Evolutionary conservation across 2,113 vertebrate species (phyloP).

Genomic region (Urocynchramus pylzowi): DNA sequence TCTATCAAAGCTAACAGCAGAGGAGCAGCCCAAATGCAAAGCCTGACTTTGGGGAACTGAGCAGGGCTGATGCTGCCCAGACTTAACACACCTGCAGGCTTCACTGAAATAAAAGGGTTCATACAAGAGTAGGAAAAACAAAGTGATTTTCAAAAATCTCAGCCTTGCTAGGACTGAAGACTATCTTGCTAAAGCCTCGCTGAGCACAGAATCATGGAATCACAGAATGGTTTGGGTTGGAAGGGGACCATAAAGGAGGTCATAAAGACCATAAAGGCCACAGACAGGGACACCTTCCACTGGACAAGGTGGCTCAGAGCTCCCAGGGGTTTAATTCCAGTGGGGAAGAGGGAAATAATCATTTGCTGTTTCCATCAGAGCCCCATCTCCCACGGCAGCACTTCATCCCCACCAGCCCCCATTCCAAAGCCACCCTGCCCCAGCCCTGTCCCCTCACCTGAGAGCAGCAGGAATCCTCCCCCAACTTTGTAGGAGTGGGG

Average conservation of each 20-base stretch:
- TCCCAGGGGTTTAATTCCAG: neutral
- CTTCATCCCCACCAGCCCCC: neutral
- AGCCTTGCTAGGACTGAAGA: neutral
- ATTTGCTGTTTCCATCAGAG: neutral
- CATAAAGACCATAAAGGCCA: neutral
- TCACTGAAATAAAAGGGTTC: neutral
- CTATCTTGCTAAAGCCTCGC: neutral
- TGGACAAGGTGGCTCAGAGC: neutral
- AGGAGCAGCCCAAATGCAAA: neutral
- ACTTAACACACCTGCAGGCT: neutral
- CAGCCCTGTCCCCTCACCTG: conserved; percentile 63
- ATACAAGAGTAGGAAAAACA: neutral
- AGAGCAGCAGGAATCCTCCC: conserved; percentile 79
- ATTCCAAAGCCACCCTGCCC: neutral
- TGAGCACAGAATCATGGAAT: neutral
- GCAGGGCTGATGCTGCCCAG: neutral
- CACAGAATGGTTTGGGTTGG: neutral
- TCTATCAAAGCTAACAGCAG: neutral
- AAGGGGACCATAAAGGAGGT: neutral
- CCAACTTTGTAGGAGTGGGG: conserved; percentile 77
- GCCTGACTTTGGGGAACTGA: neutral
- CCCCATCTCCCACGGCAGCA: fast-evolving
- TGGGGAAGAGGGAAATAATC: neutral
- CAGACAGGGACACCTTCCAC: fast-evolving
- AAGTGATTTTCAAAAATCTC: neutral